Evolutionary conservation across 2,888 invertebrate species (phyloP), one percentile per base, ranked within the genome.

Genomic region (Amphipyra berbera): DNA sequence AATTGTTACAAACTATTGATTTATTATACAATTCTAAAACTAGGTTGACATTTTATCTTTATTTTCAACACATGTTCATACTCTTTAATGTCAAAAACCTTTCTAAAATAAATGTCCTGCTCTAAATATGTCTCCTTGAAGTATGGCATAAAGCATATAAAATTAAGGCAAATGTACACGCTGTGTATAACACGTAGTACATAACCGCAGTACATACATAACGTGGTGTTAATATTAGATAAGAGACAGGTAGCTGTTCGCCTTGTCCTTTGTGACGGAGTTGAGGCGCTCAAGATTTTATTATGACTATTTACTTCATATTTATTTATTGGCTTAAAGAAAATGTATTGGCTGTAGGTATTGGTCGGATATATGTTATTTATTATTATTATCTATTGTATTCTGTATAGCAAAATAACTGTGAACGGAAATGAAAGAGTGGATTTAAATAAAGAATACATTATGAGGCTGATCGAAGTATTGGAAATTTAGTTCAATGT

Each of bases 231-330:
- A 61, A 57, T 70, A 63, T 79, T 82, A 82, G 83, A 83, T 78
- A 81, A 83, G 83, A 76, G 85, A 84, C 83, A 74, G 83, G 81
- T 63, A 59, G 78, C 77, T 8, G 90, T 76, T 90, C 53, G 78
- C 91, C 91, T 91, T 91, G 91, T 88, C 85, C 85, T 88, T 90
- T 85, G 74, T 71, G 76, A 69, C 62, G 48, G 41, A 56, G 68
- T 69, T 71, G 82, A 78, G 67, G 74, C 68, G 73, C 62, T 59
- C 64, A 54, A 35, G 41, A 46, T 69, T 64, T 78, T 70, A 59
- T 49, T 61, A 56, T 41, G 9, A 27, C 38, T n/a, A n/a, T n/a
- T n/a, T n/a, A n/a, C n/a, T n/a, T n/a, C n/a, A n/a, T n/a, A 14
- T 52, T 57, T 49, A 56, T 53, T 54, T 48, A 12, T 27, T 44